Evolutionary conservation across 1,140 invertebrate species (phyloP).

Genomic region (Bombyx mandarina): DNA sequence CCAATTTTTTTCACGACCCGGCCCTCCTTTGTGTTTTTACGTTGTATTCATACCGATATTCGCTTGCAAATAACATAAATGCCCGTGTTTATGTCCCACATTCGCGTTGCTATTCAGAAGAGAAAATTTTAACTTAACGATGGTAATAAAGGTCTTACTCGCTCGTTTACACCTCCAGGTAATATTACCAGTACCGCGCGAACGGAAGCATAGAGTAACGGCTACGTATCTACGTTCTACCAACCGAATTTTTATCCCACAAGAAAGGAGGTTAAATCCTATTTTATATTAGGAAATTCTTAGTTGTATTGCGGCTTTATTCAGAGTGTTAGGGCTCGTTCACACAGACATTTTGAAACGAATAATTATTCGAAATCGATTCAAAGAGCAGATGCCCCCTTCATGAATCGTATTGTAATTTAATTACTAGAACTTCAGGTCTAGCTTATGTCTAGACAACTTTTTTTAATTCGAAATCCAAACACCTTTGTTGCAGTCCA

Average conservation of each 20-base stretch:
- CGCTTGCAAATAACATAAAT: constrained; percentile 35
- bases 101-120: constrained; percentile 29
- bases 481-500: too few relatives aligned
- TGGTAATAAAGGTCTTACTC: constrained; percentile 33
- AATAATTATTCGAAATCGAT: too few relatives aligned
- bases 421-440: too few relatives aligned
- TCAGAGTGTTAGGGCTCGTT: not conserved
- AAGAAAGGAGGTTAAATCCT: constrained; percentile 7
- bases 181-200: constrained; percentile 27
- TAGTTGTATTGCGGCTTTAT: constrained; percentile 5
- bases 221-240: constrained; percentile 24
- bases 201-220: constrained; percentile 28
- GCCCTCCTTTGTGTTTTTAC: constrained; percentile 11
- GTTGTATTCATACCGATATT: constrained; percentile 25
- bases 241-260: constrained; percentile 16
- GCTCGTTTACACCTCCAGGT: constrained; percentile 35
- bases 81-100: constrained; percentile 33
- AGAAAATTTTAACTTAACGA: constrained; percentile 45
- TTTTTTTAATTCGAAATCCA: too few relatives aligned
- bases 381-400: too few relatives aligned
- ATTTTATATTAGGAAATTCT: constrained; percentile 7
- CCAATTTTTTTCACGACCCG: constrained; percentile 4
- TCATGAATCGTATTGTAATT: too few relatives aligned
- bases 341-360: too few relatives aligned
- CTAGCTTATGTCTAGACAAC: too few relatives aligned